phyloP scores from a whole-genome alignment of 2,888 invertebrate genomes.

The Desoria tigrina region DNA sequence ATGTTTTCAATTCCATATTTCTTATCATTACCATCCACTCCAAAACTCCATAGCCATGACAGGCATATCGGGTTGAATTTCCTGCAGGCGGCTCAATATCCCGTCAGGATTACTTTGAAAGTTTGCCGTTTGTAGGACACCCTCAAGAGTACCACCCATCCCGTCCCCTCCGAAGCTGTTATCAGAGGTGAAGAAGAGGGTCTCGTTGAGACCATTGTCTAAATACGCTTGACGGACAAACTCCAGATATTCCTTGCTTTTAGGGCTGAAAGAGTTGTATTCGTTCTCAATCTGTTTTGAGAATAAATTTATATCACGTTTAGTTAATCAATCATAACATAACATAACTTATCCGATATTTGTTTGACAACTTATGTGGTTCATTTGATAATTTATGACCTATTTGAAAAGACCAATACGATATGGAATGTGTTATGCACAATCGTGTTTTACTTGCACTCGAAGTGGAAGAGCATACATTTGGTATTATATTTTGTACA shows the following conservation, averaged over 20 bases:
- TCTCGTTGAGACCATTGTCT: conserved; percentile 58
- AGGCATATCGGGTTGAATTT: conserved; percentile 61
- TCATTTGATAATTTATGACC: too few species aligned
- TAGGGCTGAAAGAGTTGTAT: conserved; percentile 57
- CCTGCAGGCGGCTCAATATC: conserved; percentile 58
- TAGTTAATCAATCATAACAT: too few species aligned
- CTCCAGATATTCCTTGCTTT: conserved; percentile 30
- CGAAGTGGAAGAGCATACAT: neutral
- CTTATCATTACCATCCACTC: conserved; percentile 61
- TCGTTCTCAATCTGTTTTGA: conserved; percentile 62
- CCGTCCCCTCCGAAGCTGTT: conserved; percentile 51
- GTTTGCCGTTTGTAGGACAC: conserved; percentile 62
- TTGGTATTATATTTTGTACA: neutral
- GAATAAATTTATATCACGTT: neutral
- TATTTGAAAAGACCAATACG: too few species aligned
- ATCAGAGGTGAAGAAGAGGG: conserved; percentile 62
- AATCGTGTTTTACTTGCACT: too few species aligned
- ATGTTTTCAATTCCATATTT: neutral
- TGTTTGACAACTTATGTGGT: too few species aligned
- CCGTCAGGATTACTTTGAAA: conserved; percentile 59
- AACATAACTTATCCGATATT: too few species aligned
- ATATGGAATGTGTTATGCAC: too few species aligned
- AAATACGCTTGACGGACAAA: conserved; percentile 56
- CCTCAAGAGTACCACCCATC: conserved; percentile 57
- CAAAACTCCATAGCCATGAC: conserved; percentile 65